These are phyloP conservation scores for Aplodontia rufa DNA, from an alignment of 2,113 vertebrate genomes.

Conservation along the genomic window DNA sequence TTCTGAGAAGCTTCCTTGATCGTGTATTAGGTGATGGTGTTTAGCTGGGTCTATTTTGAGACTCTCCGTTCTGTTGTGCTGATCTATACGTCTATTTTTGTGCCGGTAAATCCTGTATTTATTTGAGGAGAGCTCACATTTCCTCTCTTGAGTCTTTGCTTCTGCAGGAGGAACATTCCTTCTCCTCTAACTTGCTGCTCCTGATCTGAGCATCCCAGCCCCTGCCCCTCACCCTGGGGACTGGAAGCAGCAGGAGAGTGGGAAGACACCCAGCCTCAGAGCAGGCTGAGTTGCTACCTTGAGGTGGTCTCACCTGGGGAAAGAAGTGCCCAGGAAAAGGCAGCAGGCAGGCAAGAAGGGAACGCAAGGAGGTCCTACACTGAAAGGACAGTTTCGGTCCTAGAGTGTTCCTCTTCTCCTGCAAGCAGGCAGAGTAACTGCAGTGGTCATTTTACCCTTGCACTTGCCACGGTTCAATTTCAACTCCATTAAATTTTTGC, in stretches of 20 bases:
- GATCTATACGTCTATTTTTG: conserved; percentile 74
- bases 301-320: neutral
- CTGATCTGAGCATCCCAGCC: neutral
- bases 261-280: neutral
- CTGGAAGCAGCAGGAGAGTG: neutral
- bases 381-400: neutral
- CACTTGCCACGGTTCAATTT: neutral
- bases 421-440: neutral
- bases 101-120: conserved; percentile 61
- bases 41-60: conserved; percentile 72
- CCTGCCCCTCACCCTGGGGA: accelerated
- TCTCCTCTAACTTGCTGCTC: neutral
- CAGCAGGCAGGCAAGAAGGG: neutral
- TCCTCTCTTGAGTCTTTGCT: conserved; percentile 41
- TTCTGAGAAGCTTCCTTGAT: conserved; percentile 59
- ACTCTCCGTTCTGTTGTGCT: conserved; percentile 61
- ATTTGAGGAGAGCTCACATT: conserved; percentile 63
- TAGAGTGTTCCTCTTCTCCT: neutral
- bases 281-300: neutral
- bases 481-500: neutral
- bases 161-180: conserved; percentile 19
- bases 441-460: neutral
- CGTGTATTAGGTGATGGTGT: conserved; percentile 69
- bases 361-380: neutral
- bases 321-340: neutral